phyloP scores from a whole-genome alignment of 2,888 invertebrate species.

The Alloplasta piceator region DNA sequence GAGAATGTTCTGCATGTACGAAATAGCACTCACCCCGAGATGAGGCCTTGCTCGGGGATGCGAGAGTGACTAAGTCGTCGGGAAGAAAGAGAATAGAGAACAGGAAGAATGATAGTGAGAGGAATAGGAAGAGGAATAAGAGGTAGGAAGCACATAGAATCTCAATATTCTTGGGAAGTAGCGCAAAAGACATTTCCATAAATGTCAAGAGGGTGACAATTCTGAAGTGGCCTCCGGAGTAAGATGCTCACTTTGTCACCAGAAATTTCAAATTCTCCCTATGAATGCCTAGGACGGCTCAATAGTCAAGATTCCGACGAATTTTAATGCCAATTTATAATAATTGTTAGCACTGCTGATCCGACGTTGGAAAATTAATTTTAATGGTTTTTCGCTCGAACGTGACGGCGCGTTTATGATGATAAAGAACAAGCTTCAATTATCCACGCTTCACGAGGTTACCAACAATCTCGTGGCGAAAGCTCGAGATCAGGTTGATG shows the following conservation, averaged over 20 bases:
- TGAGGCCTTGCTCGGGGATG: slow-evolving; percentile 3
- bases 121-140: neutral
- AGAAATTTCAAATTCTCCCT: slow-evolving; percentile 12
- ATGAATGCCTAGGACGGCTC: neutral
- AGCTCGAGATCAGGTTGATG: neutral
- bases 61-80: slow-evolving; percentile 5
- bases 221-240: neutral
- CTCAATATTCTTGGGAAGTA: slow-evolving; percentile 38
- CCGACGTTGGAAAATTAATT: too few relatives aligned
- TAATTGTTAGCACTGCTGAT: too few relatives aligned
- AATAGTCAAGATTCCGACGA: too few relatives aligned
- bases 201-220: slow-evolving; percentile 28
- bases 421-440: too few relatives aligned
- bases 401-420: too few relatives aligned
- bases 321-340: too few relatives aligned
- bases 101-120: neutral
- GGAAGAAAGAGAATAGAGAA: slow-evolving; percentile 8
- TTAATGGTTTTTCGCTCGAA: too few relatives aligned
- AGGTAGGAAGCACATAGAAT: slow-evolving; percentile 8
- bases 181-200: slow-evolving; percentile 35
- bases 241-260: neutral
- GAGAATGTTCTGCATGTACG: neutral
- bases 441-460: too few relatives aligned
- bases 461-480: neutral
- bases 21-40: neutral